A percentile compares a stretch with the other conserved stretches of the same genome.
These are phyloP conservation scores for Enhydra lutris DNA, from an alignment of 2,113 vertebrate species.

Conservation along the genomic window DNA sequence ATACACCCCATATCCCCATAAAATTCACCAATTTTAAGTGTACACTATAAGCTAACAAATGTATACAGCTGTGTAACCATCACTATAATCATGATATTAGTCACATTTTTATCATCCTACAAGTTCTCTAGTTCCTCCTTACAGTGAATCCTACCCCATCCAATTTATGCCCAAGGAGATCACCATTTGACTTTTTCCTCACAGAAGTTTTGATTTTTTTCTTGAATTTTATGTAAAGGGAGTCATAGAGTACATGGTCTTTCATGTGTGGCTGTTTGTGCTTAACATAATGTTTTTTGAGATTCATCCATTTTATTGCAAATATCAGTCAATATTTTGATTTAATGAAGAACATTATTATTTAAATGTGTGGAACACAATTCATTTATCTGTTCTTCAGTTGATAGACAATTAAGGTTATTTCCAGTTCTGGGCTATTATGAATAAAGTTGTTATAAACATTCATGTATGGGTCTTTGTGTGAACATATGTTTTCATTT, in stretches of 20 bases:
- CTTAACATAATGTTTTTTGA: not conserved
- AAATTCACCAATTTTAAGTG: not conserved
- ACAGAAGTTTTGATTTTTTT: not conserved
- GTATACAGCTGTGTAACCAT: not conserved
- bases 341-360: not conserved
- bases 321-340: not conserved
- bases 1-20: not conserved
- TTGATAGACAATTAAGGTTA: not conserved
- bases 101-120: not conserved
- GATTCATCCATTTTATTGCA: not conserved
- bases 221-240: not conserved
- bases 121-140: not conserved
- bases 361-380: not conserved
- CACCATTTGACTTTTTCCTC: not conserved
- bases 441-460: not conserved
- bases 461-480: not conserved
- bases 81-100: not conserved
- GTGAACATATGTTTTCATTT: not conserved
- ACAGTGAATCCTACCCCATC: accelerated
- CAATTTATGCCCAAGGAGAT: not conserved
- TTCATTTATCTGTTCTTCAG: not conserved
- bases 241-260: not conserved
- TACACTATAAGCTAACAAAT: not conserved
- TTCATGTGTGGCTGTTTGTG: not conserved
- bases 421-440: not conserved